Conservation (phyloP, 2,113 vertebrate species). For the Gallinago media region DNA sequence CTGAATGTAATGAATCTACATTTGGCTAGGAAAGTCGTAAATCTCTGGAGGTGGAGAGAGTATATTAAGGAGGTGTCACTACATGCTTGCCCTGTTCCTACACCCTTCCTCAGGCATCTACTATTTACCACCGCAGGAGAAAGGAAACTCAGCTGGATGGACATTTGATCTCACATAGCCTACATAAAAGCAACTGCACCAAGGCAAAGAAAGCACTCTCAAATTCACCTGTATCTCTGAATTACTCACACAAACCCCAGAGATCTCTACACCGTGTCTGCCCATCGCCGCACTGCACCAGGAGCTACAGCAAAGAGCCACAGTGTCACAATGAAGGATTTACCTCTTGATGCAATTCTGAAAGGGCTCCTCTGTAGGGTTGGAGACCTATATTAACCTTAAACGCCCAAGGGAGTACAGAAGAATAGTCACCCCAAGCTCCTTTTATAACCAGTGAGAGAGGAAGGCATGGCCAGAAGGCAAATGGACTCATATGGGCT, state of each 20-base stretch:
- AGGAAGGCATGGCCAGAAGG: background rate
- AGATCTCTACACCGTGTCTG: accelerated
- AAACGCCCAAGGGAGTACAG: background rate
- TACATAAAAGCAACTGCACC: no score
- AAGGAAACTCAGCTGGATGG: background rate
- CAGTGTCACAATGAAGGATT: background rate
- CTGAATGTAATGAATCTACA: background rate
- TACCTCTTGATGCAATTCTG: background rate
- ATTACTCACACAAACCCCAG: background rate
- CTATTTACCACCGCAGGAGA: background rate
- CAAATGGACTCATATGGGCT: background rate
- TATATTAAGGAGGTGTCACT: background rate
- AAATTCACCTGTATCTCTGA: background rate
- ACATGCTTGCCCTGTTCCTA: background rate
- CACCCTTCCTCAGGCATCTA: background rate
- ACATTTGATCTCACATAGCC: background rate
- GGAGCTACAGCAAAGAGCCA: background rate
- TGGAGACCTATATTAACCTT: background rate
- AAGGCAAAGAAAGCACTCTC: background rate
- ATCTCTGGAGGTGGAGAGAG: background rate
- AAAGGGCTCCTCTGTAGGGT: background rate
- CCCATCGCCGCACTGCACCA: background rate
- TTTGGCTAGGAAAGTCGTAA: background rate
- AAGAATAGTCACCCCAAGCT: background rate
- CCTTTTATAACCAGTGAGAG: background rate